Evolutionary conservation across 2,888 invertebrate genomes (phyloP).

Genomic region (Meghimatium bilineatum): DNA sequence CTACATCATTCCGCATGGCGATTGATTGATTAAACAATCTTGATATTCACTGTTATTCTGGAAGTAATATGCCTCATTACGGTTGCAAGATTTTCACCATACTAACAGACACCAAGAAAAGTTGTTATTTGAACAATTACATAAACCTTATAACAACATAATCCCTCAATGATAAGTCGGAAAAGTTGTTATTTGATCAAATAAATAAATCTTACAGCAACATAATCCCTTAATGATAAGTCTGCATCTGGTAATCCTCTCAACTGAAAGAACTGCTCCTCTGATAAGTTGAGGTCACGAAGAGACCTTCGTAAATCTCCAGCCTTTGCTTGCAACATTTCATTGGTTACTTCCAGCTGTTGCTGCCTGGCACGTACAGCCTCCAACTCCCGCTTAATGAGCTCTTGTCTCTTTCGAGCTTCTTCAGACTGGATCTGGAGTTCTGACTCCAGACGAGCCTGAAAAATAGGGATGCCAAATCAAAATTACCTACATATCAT

Average conservation of each 20-base stretch:
- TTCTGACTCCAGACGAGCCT: slow-evolving; percentile 74
- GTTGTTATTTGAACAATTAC: no score
- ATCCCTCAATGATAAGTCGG: no score
- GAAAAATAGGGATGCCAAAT: slow-evolving; percentile 14
- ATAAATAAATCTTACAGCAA: slow-evolving; percentile 67
- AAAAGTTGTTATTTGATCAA: background rate
- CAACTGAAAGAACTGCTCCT: slow-evolving; percentile 73
- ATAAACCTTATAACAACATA: no score
- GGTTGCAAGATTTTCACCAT: no score
- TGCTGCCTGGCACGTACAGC: slow-evolving; percentile 72
- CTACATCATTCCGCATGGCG: no score
- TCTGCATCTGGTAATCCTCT: slow-evolving; percentile 68
- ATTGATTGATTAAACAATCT: no score
- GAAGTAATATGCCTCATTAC: no score
- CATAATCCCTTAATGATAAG: slow-evolving; percentile 74
- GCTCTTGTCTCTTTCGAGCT: slow-evolving; percentile 69
- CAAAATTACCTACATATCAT: no score
- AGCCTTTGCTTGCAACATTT: slow-evolving; percentile 73
- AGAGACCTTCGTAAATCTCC: slow-evolving; percentile 72
- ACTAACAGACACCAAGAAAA: no score
- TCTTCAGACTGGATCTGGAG: slow-evolving; percentile 75
- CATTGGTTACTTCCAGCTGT: slow-evolving; percentile 75
- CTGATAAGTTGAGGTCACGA: slow-evolving; percentile 71
- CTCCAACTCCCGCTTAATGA: slow-evolving; percentile 72
- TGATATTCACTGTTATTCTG: no score